Evolutionary conservation across 2,797 vertebrate species (phyloP), one percentile per base, ranked within the genome.

Genomic region (Taenioides sp.): DNA sequence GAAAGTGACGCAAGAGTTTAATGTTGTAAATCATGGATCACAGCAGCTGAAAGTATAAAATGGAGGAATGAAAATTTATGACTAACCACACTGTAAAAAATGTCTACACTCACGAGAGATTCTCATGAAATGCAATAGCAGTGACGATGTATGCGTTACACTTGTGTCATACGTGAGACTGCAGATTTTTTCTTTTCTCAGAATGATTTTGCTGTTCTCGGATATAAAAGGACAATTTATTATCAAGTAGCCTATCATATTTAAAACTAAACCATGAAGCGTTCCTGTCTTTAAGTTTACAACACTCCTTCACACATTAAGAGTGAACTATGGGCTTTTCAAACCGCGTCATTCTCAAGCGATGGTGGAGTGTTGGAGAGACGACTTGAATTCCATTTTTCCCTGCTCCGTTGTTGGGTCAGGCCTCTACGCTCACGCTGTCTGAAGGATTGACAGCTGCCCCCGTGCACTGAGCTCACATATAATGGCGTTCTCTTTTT

Each of bases 41-140:
- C 81, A 78, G 80, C 92, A 93, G 93, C 91, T 93, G 92, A 87
- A 78, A 57, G 73, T 72, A 70, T 62, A 65, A 77, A 84, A 81
- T 17, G 31, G 70, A 65, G 79, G 85, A 84, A 79, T 75, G 0
- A 49, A 85, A 65, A 90, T 88, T 91, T 88, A 90, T 72, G 77
- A 78, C 70, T 3, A 59, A 67, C 55, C 77, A 76, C 77, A 57
- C 73, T 84, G 80, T 71, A 80, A 84, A 78, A 87, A 80, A 76
- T 69, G 65, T 76, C 65, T 14, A 59, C 40, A 58, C 69, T 65
- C 25, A 57, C 3, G 22, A 57, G 25, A 49, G 18, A 25, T 17
- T 17, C 25, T 63, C 43, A 65, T 65, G 57, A 47, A 65, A 69
- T 60, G 49, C 63, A 40, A 47, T 34, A 67, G 65, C 65, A 3